Percentiles rank a stretch among this genome's conserved stretches.
Conservation (phyloP, 2,113 vertebrate species). For the Channa argus region DNA sequence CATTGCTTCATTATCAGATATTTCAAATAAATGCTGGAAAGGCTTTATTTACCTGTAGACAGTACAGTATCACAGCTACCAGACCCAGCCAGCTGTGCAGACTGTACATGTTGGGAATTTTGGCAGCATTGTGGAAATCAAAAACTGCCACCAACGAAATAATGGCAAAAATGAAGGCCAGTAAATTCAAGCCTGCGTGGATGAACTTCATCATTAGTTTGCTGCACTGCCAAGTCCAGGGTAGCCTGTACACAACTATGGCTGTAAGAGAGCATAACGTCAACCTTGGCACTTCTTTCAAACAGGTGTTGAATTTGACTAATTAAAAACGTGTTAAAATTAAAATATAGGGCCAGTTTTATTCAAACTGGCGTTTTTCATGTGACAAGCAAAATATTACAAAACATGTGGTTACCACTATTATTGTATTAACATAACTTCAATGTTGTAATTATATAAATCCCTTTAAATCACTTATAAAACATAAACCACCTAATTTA, state of each 20-base stretch:
- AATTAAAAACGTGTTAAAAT: too few species aligned
- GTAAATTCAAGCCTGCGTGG: conserved; percentile 90
- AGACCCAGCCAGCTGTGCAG: conserved; percentile 98
- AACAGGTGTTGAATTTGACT: too few species aligned
- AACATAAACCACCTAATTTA: too few species aligned
- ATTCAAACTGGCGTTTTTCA: too few species aligned
- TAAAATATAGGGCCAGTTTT: too few species aligned
- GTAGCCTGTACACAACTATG: conserved; percentile 90
- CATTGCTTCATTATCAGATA: neutral
- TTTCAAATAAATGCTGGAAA: neutral
- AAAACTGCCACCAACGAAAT: conserved; percentile 91
- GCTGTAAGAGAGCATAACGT: conserved; percentile 65
- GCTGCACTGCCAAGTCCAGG: conserved; percentile 96
- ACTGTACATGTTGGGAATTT: conserved; percentile 96
- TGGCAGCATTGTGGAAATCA: conserved; percentile 88
- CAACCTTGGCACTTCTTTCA: too few species aligned
- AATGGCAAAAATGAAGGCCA: conserved; percentile 86
- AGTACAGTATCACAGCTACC: conserved; percentile 85
- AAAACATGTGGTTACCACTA: too few species aligned
- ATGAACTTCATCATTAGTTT: conserved; percentile 94
- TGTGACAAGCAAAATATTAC: too few species aligned
- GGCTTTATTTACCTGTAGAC: conserved; percentile 87
- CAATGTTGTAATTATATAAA: too few species aligned
- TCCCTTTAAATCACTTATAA: too few species aligned
- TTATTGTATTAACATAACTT: too few species aligned